Evolutionary conservation across 2,797 vertebrate genomes (phyloP).

Genomic region (Xerus rutilus): DNA sequence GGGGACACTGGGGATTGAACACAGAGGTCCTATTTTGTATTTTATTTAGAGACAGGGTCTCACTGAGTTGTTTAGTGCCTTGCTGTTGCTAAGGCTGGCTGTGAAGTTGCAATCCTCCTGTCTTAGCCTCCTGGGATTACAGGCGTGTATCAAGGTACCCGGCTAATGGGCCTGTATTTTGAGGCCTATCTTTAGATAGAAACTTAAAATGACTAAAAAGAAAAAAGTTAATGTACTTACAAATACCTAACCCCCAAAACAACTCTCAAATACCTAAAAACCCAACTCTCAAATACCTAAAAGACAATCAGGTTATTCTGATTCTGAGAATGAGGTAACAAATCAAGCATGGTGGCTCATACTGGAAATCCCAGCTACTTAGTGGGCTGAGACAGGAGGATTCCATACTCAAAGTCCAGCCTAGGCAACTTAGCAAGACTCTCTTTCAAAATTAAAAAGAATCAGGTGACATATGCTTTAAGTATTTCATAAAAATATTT

Average conservation of each 20-base stretch:
- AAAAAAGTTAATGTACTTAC: constrained; percentile 27
- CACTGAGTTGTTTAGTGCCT: too few relatives aligned
- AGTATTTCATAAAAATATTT: constrained; percentile 29
- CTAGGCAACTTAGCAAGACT: too few relatives aligned
- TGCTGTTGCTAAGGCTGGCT: too few relatives aligned
- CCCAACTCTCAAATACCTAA: background rate
- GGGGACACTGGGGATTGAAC: too few relatives aligned
- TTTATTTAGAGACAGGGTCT: too few relatives aligned
- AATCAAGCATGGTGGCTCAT: background rate
- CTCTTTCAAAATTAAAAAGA: too few relatives aligned
- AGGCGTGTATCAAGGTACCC: too few relatives aligned
- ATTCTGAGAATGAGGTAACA: constrained; percentile 13
- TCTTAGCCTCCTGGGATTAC: too few relatives aligned
- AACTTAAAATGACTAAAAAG: constrained; percentile 27
- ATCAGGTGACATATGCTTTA: background rate
- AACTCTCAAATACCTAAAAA: background rate
- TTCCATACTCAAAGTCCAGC: background rate
- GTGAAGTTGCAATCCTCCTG: too few relatives aligned
- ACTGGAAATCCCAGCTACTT: background rate
- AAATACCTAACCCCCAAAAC: background rate
- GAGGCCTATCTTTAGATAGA: constrained; percentile 16
- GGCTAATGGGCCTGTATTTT: background rate
- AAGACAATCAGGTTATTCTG: constrained; percentile 45
- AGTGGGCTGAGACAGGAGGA: background rate
- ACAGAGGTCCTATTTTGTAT: too few relatives aligned